phyloP scores from a whole-genome alignment of 2,888 invertebrate species.

The Amorpha juglandis region DNA sequence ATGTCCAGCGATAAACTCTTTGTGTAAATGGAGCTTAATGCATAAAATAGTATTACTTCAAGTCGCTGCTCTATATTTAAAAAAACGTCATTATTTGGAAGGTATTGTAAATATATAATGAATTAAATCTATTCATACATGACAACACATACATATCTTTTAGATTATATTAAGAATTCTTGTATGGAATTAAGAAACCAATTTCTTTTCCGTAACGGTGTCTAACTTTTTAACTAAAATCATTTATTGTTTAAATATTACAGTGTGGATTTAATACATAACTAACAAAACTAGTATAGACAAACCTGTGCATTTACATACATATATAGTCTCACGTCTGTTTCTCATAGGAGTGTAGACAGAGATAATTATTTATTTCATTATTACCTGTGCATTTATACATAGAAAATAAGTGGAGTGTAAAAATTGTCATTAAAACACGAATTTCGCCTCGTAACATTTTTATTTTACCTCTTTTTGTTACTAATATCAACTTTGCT shows the following conservation, averaged over 20 bases:
- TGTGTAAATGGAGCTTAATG: no score
- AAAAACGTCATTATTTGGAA: neutral
- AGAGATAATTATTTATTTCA: no score
- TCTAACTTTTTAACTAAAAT: neutral
- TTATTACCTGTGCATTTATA: no score
- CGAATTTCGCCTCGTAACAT: neutral
- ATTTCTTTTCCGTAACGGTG: neutral
- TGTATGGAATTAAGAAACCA: neutral
- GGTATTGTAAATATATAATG: neutral
- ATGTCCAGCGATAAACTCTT: no score
- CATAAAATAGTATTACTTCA: no score
- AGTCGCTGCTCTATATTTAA: neutral
- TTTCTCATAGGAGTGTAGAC: no score
- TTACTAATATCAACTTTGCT: conserved; percentile 25
- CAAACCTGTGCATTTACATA: neutral
- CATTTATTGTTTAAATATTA: neutral
- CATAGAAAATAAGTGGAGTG: no score
- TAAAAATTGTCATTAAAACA: neutral
- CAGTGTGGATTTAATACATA: neutral
- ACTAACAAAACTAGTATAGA: neutral
- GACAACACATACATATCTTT: conserved; percentile 10
- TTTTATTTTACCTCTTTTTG: conserved; percentile 16
- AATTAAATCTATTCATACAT: neutral
- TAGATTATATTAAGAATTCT: conserved; percentile 7
- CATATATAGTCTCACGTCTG: no score